These are phyloP conservation scores for Laticauda colubrina DNA, from an alignment of 2,113 vertebrate species.

Conservation along the genomic window DNA sequence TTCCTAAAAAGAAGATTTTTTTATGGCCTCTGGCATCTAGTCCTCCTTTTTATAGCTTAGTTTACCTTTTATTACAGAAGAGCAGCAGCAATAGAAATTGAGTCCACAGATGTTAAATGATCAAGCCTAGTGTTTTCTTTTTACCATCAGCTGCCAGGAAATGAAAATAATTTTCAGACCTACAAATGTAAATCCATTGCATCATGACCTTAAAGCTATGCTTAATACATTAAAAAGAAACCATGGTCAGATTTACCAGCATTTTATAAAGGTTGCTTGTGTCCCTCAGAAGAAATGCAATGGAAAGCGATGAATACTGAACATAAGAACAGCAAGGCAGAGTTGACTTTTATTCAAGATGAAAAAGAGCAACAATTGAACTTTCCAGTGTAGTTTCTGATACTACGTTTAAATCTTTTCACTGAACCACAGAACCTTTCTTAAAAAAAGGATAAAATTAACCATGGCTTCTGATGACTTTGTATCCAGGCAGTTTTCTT, in stretches of 20 bases:
- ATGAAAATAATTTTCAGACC: constrained; percentile 17
- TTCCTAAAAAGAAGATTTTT: constrained; percentile 22
- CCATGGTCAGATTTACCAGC: constrained; percentile 30
- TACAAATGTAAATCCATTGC: constrained; percentile 7
- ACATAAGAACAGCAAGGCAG: neutral
- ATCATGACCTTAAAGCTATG: constrained; percentile 43
- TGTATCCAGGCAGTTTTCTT: neutral
- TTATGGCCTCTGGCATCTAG: constrained; percentile 17
- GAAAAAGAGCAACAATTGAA: neutral
- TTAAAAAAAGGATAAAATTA: neutral
- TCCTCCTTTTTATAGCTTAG: constrained; percentile 6
- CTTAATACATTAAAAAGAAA: constrained; percentile 40
- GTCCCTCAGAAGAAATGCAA: constrained; percentile 19
- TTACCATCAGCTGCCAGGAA: constrained; percentile 34
- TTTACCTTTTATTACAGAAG: constrained; percentile 11
- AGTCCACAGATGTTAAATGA: constrained; percentile 20
- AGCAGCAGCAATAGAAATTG: constrained; percentile 19
- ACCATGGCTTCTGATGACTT: neutral
- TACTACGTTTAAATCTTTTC: neutral
- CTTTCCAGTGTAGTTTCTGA: neutral
- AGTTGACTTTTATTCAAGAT: neutral
- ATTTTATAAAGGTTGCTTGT: constrained; percentile 30
- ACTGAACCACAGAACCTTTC: neutral
- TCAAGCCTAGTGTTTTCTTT: constrained; percentile 23
- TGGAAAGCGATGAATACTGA: neutral